Evolutionary conservation across 2,113 vertebrate species (phyloP).

Genomic region (Proteles cristata): DNA sequence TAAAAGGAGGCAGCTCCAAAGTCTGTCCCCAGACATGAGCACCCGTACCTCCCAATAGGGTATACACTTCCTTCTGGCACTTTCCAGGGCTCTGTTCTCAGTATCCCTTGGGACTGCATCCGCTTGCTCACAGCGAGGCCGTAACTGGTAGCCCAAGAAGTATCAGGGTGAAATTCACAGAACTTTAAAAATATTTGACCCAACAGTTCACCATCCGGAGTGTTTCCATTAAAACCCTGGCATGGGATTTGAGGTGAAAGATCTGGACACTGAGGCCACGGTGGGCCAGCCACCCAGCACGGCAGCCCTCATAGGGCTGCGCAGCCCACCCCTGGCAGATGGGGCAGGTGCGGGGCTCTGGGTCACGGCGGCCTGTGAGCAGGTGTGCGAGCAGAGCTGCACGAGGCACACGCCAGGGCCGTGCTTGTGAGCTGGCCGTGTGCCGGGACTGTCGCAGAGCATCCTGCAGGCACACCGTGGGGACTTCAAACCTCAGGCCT

Average conservation of each 20-base stretch:
- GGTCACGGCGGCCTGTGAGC: fast-evolving
- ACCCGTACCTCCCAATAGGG: neutral
- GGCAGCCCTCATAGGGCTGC: fast-evolving
- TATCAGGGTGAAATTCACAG: neutral
- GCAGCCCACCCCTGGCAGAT: neutral
- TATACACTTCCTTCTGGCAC: neutral
- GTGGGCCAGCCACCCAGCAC: neutral
- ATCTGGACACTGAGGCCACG: neutral
- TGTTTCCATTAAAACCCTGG: neutral
- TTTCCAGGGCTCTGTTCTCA: neutral
- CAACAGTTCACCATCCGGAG: neutral
- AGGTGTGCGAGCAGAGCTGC: neutral
- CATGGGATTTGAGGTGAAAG: neutral
- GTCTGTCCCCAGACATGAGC: neutral
- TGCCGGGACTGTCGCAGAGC: neutral
- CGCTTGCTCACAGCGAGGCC: neutral
- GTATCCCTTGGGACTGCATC: neutral
- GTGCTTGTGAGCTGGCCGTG: neutral
- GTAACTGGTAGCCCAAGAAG: neutral
- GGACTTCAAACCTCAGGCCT: too few species aligned
- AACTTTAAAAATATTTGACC: neutral
- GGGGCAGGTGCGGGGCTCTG: too few species aligned
- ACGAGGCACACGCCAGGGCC: neutral
- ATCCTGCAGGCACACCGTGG: neutral
- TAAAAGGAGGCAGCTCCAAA: too few species aligned